These are phyloP conservation scores for Electrona antarctica DNA, from an alignment of 2,113 vertebrate species.

Conservation along the genomic window DNA sequence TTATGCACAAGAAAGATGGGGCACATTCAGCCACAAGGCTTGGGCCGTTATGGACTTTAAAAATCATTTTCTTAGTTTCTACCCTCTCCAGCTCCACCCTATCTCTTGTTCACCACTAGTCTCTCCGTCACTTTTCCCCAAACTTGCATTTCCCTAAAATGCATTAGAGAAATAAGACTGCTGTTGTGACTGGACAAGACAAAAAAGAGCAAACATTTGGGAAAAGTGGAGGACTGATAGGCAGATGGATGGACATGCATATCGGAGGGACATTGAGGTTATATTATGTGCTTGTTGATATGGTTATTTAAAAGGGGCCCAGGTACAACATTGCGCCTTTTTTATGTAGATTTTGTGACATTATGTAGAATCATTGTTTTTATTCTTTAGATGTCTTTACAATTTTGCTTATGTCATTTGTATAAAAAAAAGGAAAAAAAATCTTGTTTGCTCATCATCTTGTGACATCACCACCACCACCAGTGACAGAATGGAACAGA, in stretches of 20 bases:
- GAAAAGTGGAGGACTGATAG: slow-evolving; percentile 36
- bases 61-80: slow-evolving; percentile 30
- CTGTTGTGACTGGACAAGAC: slow-evolving; percentile 47
- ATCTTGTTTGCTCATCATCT: slow-evolving; percentile 47
- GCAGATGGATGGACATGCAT: slow-evolving; percentile 30
- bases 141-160: slow-evolving; percentile 32
- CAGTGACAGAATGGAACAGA: slow-evolving; percentile 7
- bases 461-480: slow-evolving; percentile 39
- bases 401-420: slow-evolving; percentile 54
- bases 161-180: slow-evolving; percentile 57
- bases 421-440: slow-evolving; percentile 50
- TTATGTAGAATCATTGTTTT: slow-evolving; percentile 77
- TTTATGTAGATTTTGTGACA: slow-evolving; percentile 82
- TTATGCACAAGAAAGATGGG: slow-evolving; percentile 75
- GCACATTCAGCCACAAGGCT: slow-evolving; percentile 60
- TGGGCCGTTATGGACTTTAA: slow-evolving; percentile 56
- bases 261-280: slow-evolving; percentile 48
- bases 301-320: slow-evolving; percentile 72
- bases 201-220: slow-evolving; percentile 1
- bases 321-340: slow-evolving; percentile 69
- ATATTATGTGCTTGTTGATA: slow-evolving; percentile 64
- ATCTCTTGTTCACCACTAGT: slow-evolving; percentile 44
- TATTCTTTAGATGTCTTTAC: slow-evolving; percentile 71
- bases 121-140: slow-evolving; percentile 11
- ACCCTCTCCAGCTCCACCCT: slow-evolving; percentile 33